Percentiles rank a stretch among this genome's conserved stretches.
Evolutionary conservation across 2,797 vertebrate genomes (phyloP).

Genomic region (Sus cebifrons): DNA sequence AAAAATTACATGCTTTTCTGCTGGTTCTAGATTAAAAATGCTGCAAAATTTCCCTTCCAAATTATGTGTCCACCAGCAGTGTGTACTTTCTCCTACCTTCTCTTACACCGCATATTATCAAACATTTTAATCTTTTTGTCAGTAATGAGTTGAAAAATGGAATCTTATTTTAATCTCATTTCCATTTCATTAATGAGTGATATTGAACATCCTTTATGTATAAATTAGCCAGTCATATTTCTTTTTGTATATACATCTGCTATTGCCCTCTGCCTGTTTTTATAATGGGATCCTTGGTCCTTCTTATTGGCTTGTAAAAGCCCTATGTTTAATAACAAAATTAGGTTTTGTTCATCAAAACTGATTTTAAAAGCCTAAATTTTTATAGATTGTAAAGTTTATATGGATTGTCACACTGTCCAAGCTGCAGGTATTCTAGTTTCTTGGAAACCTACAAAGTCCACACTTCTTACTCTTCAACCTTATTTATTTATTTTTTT

Average conservation of each 20-base stretch:
- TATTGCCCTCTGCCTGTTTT: constrained; percentile 8
- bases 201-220: constrained; percentile 11
- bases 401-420: constrained; percentile 84
- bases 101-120: background rate
- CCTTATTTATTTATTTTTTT: constrained; percentile 17
- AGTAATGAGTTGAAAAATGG: background rate
- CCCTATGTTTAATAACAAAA: constrained; percentile 72
- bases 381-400: constrained; percentile 78
- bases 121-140: constrained; percentile 45
- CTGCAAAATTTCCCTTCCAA: background rate
- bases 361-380: constrained; percentile 77
- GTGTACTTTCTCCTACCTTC: constrained; percentile 14
- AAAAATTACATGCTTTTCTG: constrained; percentile 78
- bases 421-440: constrained; percentile 77
- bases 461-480: constrained; percentile 4
- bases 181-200: constrained; percentile 44
- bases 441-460: constrained; percentile 84
- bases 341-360: constrained; percentile 86
- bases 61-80: background rate
- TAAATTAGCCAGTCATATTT: constrained; percentile 27
- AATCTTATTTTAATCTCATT: constrained; percentile 42
- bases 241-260: background rate
- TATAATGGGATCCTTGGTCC: constrained; percentile 41
- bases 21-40: constrained; percentile 79
- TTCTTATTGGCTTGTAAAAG: constrained; percentile 39